Conservation (phyloP, 2,797 vertebrate genomes). For the Miichthys miiuy region DNA sequence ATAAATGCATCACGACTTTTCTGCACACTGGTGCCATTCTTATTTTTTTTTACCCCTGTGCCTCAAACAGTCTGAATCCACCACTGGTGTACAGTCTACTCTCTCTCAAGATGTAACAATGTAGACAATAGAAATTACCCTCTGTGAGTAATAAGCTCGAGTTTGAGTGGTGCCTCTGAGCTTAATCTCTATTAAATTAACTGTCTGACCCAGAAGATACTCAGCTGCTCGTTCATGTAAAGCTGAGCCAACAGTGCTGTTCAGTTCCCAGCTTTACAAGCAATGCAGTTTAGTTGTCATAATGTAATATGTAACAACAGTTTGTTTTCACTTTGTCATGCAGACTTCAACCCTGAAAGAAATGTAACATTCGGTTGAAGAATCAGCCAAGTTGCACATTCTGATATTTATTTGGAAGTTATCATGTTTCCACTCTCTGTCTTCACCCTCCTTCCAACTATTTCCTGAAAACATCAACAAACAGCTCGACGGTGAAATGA, state of each 20-base stretch:
- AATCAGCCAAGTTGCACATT: too few species aligned
- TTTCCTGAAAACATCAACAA: constrained; percentile 12
- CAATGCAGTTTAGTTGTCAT: background rate
- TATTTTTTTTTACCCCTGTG: too few species aligned
- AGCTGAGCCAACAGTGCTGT: background rate
- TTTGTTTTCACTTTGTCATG: background rate
- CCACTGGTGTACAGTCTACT: too few species aligned
- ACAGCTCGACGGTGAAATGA: background rate
- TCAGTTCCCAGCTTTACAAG: background rate
- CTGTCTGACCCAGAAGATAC: background rate
- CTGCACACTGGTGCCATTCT: too few species aligned
- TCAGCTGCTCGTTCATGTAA: background rate
- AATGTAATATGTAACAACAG: too few species aligned
- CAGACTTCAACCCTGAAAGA: background rate
- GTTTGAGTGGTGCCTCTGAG: background rate
- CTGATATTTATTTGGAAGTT: background rate
- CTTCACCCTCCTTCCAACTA: background rate
- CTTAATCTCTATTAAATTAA: constrained; percentile 1
- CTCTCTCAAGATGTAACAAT: too few species aligned
- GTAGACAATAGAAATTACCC: background rate
- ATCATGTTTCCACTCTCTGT: background rate
- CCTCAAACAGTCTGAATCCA: too few species aligned
- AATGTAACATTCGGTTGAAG: too few species aligned
- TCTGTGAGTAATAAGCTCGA: background rate
- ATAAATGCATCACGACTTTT: too few species aligned